Evolutionary conservation across 2,797 vertebrate genomes (phyloP).

Genomic region (Chrysocyon brachyurus): DNA sequence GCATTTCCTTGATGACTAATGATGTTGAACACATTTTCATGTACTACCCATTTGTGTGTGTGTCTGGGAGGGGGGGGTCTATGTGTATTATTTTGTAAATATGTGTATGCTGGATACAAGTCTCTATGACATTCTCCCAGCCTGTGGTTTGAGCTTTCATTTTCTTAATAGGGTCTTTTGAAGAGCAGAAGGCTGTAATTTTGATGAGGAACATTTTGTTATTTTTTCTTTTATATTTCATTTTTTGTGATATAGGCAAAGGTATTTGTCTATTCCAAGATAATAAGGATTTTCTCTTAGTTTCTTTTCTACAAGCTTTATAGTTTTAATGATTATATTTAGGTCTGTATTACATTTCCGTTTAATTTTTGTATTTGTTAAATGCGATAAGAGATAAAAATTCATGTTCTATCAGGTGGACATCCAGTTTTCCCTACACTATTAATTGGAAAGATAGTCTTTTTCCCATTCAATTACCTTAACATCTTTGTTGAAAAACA

Average conservation of each 20-base stretch:
- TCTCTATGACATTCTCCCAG: background rate
- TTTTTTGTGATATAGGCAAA: background rate
- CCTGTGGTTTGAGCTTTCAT: background rate
- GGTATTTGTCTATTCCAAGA: background rate
- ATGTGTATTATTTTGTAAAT: background rate
- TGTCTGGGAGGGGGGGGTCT: background rate
- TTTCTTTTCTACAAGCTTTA: background rate
- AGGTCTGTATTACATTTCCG: background rate
- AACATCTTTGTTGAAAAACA: background rate
- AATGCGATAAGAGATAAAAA: background rate
- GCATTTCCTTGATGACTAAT: background rate
- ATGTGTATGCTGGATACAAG: background rate
- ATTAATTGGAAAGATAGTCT: background rate
- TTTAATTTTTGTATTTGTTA: conserved; percentile 6
- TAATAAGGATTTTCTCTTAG: background rate
- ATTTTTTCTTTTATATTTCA: background rate
- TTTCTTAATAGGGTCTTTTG: background rate
- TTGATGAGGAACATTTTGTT: background rate
- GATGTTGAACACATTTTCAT: background rate
- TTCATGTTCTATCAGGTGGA: background rate
- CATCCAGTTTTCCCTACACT: background rate
- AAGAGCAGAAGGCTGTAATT: background rate
- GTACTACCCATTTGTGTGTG: background rate
- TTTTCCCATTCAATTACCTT: background rate
- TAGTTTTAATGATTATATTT: background rate